A percentile compares a stretch with the other conserved stretches of the same genome.
Conservation (phyloP, 1,140 invertebrate genomes). For the Nymphalis io region DNA sequence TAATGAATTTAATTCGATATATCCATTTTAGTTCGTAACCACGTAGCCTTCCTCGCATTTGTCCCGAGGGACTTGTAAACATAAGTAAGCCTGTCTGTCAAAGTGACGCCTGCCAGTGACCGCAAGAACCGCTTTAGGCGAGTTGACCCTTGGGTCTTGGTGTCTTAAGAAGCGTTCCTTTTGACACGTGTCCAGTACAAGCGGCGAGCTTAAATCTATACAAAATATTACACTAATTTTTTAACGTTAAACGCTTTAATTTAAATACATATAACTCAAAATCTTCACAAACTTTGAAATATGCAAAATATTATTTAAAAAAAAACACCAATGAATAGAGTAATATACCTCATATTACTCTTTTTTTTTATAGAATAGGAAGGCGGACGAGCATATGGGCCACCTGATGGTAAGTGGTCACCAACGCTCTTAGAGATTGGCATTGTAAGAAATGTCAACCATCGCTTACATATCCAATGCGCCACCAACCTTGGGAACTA, state of each 20-base stretch:
- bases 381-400: too few species aligned
- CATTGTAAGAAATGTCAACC: too few species aligned
- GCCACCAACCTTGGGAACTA: too few species aligned
- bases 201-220: slow-evolving; percentile 29
- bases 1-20: slow-evolving; percentile 29
- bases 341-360: too few species aligned
- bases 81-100: slow-evolving; percentile 53
- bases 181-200: slow-evolving; percentile 51
- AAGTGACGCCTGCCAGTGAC: slow-evolving; percentile 54
- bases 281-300: too few species aligned
- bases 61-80: slow-evolving; percentile 35
- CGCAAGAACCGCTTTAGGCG: slow-evolving; percentile 45
- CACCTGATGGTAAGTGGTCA: too few species aligned
- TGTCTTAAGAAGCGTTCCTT: slow-evolving; percentile 54
- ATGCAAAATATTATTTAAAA: too few species aligned
- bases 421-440: too few species aligned
- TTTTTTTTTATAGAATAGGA: too few species aligned
- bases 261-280: background rate
- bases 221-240: background rate
- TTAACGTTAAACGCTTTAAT: background rate
- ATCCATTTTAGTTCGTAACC: slow-evolving; percentile 38
- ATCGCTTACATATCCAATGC: too few species aligned
- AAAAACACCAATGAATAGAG: too few species aligned
- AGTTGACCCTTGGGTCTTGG: slow-evolving; percentile 36
- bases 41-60: slow-evolving; percentile 23